Evolutionary conservation across 2,113 vertebrate species (phyloP).

Genomic region (Lucifuga dentata): DNA sequence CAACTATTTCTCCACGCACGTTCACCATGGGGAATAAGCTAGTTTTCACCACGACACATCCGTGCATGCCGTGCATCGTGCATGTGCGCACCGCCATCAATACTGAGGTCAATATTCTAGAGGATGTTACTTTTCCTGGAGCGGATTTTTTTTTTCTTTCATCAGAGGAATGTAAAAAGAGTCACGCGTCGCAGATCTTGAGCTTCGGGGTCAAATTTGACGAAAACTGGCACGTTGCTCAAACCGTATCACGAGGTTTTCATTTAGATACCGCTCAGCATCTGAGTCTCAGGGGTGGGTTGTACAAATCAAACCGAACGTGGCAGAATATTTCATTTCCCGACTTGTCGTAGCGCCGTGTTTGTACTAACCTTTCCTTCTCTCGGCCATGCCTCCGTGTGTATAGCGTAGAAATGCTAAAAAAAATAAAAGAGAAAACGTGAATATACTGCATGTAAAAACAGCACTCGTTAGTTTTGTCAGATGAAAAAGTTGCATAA

Average conservation of each 20-base stretch:
- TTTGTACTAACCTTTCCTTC: conserved; percentile 64
- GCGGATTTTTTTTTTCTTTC: conserved; percentile 4
- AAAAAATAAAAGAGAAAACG: conserved; percentile 25
- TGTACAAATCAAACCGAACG: conserved; percentile 58
- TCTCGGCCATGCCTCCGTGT: conserved; percentile 51
- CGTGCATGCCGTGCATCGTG: conserved; percentile 63
- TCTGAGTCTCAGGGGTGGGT: conserved; percentile 65
- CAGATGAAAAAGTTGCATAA: conserved; percentile 62
- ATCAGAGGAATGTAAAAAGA: too few relatives aligned
- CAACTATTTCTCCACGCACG: conserved; percentile 26
- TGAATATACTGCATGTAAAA: conserved; percentile 78
- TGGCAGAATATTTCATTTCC: conserved; percentile 31
- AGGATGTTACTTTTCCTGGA: not conserved
- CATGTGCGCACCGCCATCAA: conserved; percentile 42
- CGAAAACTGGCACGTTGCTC: too few relatives aligned
- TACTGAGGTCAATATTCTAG: conserved; percentile 26
- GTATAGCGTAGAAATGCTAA: conserved; percentile 72
- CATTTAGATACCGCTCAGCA: conserved; percentile 59
- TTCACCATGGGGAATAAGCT: conserved; percentile 44
- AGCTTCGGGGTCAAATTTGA: too few relatives aligned
- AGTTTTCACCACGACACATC: conserved; percentile 45
- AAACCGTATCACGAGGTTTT: too few relatives aligned
- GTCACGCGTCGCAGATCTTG: too few relatives aligned
- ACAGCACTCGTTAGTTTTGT: conserved; percentile 60
- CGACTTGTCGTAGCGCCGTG: conserved; percentile 54